Conservation (phyloP, 1,140 invertebrate genomes). For the Bombus confusus region DNA sequence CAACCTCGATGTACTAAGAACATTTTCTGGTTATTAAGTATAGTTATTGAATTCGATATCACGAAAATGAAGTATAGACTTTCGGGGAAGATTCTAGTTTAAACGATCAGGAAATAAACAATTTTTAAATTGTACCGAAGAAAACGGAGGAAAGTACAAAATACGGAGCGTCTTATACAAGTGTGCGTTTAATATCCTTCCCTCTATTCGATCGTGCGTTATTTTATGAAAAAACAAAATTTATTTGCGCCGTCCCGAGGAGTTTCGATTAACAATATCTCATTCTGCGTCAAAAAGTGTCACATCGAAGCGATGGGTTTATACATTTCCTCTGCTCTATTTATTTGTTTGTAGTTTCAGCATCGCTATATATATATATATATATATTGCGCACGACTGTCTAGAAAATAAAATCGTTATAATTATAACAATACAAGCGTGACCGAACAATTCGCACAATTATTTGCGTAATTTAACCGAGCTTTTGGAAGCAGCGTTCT, state of each 20-base stretch:
- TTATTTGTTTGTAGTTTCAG: no score
- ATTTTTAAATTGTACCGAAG: no score
- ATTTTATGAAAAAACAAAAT: neutral
- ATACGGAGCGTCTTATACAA: no score
- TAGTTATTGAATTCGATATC: neutral
- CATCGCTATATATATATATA: no score
- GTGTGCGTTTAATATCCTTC: neutral
- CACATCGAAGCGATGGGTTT: neutral
- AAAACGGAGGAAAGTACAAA: no score
- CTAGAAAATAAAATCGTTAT: neutral
- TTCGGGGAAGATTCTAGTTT: no score
- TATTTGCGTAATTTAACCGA: constrained; percentile 25
- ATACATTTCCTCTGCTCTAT: no score
- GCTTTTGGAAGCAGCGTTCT: constrained; percentile 37
- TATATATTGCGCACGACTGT: neutral
- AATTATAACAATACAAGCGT: neutral
- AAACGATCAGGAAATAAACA: no score
- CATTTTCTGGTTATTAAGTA: no score
- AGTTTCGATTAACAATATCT: neutral
- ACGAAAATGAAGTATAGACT: neutral
- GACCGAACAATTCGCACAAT: neutral
- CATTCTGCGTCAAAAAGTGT: neutral
- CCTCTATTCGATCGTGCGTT: neutral
- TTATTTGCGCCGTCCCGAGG: neutral
- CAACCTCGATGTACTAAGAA: no score